These are phyloP conservation scores for Erebia ligea DNA, from an alignment of 2,888 invertebrate genomes.

Conservation along the genomic window DNA sequence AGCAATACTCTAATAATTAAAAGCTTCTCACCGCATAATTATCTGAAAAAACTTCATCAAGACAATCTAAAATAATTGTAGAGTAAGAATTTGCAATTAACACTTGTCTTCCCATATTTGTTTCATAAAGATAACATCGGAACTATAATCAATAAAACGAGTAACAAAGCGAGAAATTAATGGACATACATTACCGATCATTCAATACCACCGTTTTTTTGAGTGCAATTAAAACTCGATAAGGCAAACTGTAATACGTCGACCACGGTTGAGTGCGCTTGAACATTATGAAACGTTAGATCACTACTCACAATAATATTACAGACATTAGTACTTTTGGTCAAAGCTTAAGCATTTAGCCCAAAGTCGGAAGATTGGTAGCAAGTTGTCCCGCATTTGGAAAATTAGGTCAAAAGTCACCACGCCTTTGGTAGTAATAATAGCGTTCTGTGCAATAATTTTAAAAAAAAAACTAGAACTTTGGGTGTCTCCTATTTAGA, in stretches of 20 bases:
- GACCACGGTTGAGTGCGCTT: slow-evolving; percentile 8
- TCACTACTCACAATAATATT: not conserved
- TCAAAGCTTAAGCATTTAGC: not conserved
- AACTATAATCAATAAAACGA: slow-evolving; percentile 5
- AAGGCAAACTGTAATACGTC: slow-evolving; percentile 1
- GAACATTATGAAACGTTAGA: slow-evolving; percentile 3
- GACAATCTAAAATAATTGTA: not conserved
- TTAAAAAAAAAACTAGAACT: no score
- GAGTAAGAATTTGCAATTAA: not conserved
- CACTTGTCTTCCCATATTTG: slow-evolving; percentile 7
- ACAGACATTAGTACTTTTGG: not conserved
- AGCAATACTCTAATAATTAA: not conserved
- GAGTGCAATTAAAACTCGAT: slow-evolving; percentile 15
- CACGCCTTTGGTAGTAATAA: no score
- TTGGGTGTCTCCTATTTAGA: no score
- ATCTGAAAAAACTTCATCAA: not conserved
- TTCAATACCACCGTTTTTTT: slow-evolving; percentile 14
- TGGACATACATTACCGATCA: slow-evolving; percentile 16
- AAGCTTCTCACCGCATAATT: not conserved
- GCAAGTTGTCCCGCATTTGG: no score
- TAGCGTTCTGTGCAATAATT: no score
- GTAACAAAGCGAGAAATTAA: slow-evolving; percentile 12
- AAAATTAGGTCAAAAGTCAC: no score
- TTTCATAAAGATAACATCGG: slow-evolving; percentile 5
- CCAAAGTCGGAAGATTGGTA: not conserved